These are phyloP conservation scores for Platalea minor DNA, from an alignment of 2,797 vertebrate genomes.

Conservation along the genomic window DNA sequence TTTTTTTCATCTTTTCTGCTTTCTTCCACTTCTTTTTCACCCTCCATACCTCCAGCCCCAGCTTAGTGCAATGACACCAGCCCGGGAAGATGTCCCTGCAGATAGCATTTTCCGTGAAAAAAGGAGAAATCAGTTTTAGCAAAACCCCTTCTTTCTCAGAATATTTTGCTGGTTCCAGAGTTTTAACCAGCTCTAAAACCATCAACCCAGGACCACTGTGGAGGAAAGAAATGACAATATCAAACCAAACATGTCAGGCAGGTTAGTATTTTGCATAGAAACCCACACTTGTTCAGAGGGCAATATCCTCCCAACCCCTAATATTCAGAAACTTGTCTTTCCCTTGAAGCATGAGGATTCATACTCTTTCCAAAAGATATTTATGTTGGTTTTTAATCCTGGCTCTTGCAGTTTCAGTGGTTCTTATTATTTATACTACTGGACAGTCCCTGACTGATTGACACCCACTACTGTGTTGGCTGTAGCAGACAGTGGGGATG, in stretches of 20 bases:
- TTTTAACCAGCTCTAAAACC: neutral
- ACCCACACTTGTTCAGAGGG: neutral
- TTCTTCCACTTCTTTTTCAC: neutral
- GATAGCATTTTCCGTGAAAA: neutral
- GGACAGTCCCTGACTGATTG: neutral
- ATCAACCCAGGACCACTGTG: neutral
- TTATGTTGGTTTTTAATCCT: neutral
- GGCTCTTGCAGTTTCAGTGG: neutral
- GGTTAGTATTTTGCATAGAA: neutral
- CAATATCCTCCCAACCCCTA: neutral
- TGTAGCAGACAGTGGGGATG: neutral
- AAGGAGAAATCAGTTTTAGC: neutral
- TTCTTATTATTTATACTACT: neutral
- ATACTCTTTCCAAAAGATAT: neutral
- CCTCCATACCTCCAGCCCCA: neutral
- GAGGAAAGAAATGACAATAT: neutral
- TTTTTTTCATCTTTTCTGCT: neutral
- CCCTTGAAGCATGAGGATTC: neutral
- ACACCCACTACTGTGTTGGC: fast-evolving
- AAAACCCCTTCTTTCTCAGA: neutral
- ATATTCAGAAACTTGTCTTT: neutral
- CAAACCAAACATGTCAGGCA: neutral
- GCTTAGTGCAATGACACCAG: neutral
- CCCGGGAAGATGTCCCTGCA: neutral
- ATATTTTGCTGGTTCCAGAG: neutral